These are phyloP conservation scores for Drepana falcataria DNA, from an alignment of 2,888 invertebrate species.

Conservation along the genomic window DNA sequence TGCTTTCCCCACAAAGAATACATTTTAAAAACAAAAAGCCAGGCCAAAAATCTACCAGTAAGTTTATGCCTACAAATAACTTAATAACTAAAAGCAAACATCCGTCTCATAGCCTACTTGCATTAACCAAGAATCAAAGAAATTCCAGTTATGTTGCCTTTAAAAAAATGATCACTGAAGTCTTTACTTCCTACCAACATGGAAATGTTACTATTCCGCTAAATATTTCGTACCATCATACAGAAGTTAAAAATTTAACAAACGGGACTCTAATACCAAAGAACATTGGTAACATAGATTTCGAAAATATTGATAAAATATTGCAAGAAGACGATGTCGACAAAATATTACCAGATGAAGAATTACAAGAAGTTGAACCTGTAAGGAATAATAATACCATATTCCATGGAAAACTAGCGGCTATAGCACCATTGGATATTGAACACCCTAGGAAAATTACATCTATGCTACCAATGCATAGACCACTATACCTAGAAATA, in stretches of 20 bases:
- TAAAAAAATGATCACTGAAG: background rate
- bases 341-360: slow-evolving; percentile 17
- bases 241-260: background rate
- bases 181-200: background rate
- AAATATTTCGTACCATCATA: background rate
- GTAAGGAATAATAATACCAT: slow-evolving; percentile 11
- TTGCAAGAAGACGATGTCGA: slow-evolving; percentile 5
- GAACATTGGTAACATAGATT: background rate
- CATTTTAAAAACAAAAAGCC: slow-evolving; percentile 1
- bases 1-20: slow-evolving; percentile 5
- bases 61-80: background rate
- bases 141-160: background rate
- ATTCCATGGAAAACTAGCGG: background rate
- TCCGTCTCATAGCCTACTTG: background rate
- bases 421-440: slow-evolving; percentile 5
- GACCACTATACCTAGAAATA: slow-evolving; percentile 48
- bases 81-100: background rate
- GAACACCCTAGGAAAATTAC: slow-evolving; percentile 13
- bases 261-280: background rate
- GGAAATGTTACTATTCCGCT: background rate
- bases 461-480: slow-evolving; percentile 39
- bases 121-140: background rate
- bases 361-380: slow-evolving; percentile 27
- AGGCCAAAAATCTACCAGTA: background rate
- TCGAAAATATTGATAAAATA: background rate